Evolutionary conservation across 2,888 invertebrate species (phyloP).

Genomic region (Oligia latruncula): DNA sequence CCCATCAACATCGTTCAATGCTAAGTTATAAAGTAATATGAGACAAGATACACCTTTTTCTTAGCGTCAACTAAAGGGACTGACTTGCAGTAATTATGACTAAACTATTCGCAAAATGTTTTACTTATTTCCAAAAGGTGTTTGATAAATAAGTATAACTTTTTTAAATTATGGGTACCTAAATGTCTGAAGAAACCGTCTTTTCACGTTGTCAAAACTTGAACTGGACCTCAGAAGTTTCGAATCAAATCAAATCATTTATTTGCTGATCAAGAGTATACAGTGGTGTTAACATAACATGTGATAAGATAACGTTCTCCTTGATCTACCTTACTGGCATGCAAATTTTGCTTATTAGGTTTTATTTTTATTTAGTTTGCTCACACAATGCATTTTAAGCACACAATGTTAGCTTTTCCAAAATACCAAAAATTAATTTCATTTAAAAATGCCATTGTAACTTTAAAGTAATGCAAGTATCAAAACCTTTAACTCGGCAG

Average conservation of each 20-base stretch:
- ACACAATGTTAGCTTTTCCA: neutral
- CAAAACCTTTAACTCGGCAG: constrained; percentile 65
- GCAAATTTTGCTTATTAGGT: no score
- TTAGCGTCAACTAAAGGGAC: neutral
- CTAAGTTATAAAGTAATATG: neutral
- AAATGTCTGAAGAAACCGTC: neutral
- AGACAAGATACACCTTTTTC: neutral
- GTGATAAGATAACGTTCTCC: no score
- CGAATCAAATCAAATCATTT: no score
- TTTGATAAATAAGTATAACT: neutral
- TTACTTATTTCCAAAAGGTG: neutral
- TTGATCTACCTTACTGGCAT: no score
- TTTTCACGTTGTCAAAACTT: neutral
- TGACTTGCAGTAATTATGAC: neutral
- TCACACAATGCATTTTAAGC: neutral
- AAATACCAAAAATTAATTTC: neutral
- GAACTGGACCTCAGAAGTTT: neutral
- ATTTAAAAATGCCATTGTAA: neutral
- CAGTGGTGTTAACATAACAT: no score
- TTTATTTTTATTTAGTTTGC: no score
- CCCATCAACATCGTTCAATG: neutral
- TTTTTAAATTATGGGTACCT: neutral
- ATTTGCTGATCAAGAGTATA: no score
- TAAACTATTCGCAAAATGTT: neutral
- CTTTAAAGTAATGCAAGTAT: constrained; percentile 60